Evolutionary conservation across 2,888 invertebrate genomes (phyloP), one percentile per base, ranked within the genome.

Genomic region (Teinopalpus imperialis): DNA sequence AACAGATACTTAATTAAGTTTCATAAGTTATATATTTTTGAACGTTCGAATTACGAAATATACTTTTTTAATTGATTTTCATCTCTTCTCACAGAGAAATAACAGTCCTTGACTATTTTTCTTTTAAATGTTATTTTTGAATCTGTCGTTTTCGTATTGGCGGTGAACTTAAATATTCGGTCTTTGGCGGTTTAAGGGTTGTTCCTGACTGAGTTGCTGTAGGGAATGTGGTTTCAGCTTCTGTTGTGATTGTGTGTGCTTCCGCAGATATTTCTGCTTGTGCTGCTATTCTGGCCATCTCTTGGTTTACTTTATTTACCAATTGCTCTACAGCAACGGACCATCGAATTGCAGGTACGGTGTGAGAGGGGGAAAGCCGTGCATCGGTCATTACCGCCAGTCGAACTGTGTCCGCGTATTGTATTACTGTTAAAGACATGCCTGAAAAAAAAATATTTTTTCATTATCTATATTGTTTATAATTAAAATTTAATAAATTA

Each of bases 381-480:
- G 93, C 91, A 67, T 94, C 94, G 0, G 92, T 90, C 93, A 94
- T 94, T 3, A 94, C 92, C 1, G 92, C 92, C 3, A 94, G 72
- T 1, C 92, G 90, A 1, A 94, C 90, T 1, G 90, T 88, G 54
- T 91, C 91, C 0, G 90, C 92, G 67, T 94, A 93, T 63, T 92
- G 92, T 57, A 94, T 92, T 36, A 94, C 83, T 34, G 94, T 93
- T 49, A 94, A 75, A 0, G 94, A 94, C 82, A 94, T 90, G 69
- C 93, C 94, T 94, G 75, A 6, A 82, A 82, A 31, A 6, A n/a
- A n/a, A n/a, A n/a, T n/a, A n/a, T n/a, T n/a, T n/a, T n/a, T n/a
- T n/a, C n/a, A n/a, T n/a, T n/a, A n/a, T n/a, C n/a, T n/a, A n/a
- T n/a, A n/a, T n/a, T n/a, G n/a, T n/a, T n/a, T n/a, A n/a, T n/a